phyloP scores from a whole-genome alignment of 1,140 invertebrate genomes.

The Bombus breviceps region DNA sequence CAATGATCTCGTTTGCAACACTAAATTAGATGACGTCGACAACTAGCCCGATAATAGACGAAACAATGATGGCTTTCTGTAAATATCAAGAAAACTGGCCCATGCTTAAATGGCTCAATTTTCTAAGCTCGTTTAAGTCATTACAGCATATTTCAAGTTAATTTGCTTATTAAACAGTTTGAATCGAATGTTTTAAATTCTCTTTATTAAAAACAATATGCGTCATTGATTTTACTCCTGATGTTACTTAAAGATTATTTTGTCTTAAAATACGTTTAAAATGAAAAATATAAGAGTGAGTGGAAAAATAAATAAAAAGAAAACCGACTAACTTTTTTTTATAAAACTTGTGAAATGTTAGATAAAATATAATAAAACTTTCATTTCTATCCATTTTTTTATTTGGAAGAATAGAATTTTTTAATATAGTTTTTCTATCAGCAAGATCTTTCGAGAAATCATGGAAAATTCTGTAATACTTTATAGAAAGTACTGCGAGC shows the following conservation, averaged over 20 bases:
- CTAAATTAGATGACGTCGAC: conserved; percentile 57
- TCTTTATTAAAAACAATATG: neutral
- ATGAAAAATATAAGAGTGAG: neutral
- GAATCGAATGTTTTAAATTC: too few species aligned
- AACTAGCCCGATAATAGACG: neutral
- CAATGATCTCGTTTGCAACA: conserved; percentile 57
- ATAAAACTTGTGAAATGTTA: too few species aligned
- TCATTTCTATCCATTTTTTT: too few species aligned
- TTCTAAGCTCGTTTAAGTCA: neutral
- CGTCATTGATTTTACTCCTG: neutral
- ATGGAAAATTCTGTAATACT: too few species aligned
- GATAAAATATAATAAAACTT: too few species aligned
- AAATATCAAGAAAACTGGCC: conserved; percentile 18
- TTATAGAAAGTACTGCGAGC: too few species aligned
- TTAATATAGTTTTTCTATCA: too few species aligned
- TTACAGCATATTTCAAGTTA: neutral
- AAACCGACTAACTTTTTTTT: too few species aligned
- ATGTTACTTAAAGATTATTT: neutral
- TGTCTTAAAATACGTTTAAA: neutral
- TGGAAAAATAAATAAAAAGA: too few species aligned
- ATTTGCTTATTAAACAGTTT: neutral
- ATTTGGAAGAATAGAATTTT: too few species aligned
- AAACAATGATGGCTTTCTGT: conserved; percentile 4
- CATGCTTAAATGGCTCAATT: neutral
- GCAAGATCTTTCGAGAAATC: too few species aligned